Base-by-base conservation (phyloP, 2,888 invertebrate species). In the Neoscelio sp. region DNA sequence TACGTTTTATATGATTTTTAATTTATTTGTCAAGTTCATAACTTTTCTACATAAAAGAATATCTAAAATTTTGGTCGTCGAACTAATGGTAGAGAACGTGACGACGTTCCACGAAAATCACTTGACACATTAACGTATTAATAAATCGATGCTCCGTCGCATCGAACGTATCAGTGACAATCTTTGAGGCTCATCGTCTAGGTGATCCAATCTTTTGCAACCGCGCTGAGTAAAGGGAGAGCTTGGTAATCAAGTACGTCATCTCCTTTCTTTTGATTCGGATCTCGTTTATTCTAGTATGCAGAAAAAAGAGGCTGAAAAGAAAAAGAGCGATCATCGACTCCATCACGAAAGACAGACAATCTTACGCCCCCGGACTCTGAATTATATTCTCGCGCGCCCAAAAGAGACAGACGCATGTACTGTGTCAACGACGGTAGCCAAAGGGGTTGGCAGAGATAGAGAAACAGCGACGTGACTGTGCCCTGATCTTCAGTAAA, bases 391-490 rank as follows among this genome's bases (percentile, higher is more conserved):
- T 65, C 13, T 1, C 20, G 13, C 56, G 65, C 17, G 44, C 0
- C 44, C 56, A 50, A 70, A 56, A 76, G 48, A 77, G 77, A 73
- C 65, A 58, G 68, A 33, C 13, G 28, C 50, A 70, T 64, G 60
- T 65, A 56, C 1, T 20, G 71, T 56, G 58, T 54, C 60, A 70
- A 65, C 35, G 67, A 65, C 46, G 48, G 40, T 30, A 18, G 33
- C 40, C 54, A 62, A 60, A 81, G 80, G 81, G 74, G 68, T 64
- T 13, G 58, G 26, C 73, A 64, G 78, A 64, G 68, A 71, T 35
- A 65, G 77, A 81, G 80, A 80, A 75, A 80, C 80, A 75, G 77
- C 81, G 83, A 87, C 88, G 89, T 88, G 89, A 85, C 84, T 86
- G 82, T 73, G 82, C 82, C 78, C 83, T 82, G 89, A 89, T 89